Conservation (phyloP, 2,113 vertebrate genomes). For the Recurvirostra avosetta region DNA sequence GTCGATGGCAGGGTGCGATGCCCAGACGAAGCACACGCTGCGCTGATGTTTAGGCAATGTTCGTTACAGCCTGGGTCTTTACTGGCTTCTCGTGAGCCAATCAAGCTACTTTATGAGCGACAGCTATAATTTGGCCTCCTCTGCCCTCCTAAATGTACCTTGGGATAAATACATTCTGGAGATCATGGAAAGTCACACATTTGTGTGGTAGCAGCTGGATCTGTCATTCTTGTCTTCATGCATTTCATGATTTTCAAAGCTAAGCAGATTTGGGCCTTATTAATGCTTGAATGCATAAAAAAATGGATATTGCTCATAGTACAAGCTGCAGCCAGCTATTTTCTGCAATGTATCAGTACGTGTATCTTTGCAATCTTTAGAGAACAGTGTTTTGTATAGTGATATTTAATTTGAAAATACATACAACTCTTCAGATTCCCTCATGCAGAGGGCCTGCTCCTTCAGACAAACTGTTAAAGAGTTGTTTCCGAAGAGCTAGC, state of each 20-base stretch:
- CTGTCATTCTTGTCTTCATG: background rate
- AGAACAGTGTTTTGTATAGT: background rate
- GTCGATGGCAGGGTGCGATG: background rate
- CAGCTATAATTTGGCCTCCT: background rate
- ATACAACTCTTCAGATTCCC: background rate
- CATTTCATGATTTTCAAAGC: background rate
- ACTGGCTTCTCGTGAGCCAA: background rate
- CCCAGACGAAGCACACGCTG: rapidly evolving
- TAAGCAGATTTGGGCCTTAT: background rate
- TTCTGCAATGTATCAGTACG: background rate
- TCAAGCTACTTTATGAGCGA: background rate
- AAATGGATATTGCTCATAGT: background rate
- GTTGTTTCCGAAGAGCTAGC: background rate
- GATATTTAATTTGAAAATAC: background rate
- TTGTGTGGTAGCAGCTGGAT: background rate
- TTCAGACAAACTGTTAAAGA: background rate
- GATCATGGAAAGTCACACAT: background rate
- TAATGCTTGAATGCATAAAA: background rate
- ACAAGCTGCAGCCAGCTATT: background rate
- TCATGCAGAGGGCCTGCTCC: background rate
- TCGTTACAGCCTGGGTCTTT: background rate
- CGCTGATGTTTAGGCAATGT: rapidly evolving
- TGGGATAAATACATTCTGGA: background rate
- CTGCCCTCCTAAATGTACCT: background rate
- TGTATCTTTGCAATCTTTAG: background rate